A percentile compares a stretch with the other conserved stretches of the same genome.
These are phyloP conservation scores for Bubo blakistoni DNA, from an alignment of 2,113 vertebrate genomes.

Conservation along the genomic window DNA sequence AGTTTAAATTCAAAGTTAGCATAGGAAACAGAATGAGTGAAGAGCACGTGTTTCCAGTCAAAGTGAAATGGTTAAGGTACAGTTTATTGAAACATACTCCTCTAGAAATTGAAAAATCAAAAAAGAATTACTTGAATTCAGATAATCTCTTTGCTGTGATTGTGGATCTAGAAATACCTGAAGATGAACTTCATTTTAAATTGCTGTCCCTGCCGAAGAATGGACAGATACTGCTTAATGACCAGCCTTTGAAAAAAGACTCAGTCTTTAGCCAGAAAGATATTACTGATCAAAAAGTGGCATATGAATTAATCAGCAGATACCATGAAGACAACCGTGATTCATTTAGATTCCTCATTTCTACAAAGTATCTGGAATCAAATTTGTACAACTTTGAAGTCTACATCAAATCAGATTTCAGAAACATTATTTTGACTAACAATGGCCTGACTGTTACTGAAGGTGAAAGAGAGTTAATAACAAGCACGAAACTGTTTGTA, in stretches of 20 bases:
- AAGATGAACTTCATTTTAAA: constrained; percentile 79
- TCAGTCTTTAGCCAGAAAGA: constrained; percentile 85
- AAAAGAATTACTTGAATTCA: constrained; percentile 74
- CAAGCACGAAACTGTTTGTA: constrained; percentile 78
- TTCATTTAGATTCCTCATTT: constrained; percentile 81
- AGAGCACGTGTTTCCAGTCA: constrained; percentile 78
- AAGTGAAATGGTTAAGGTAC: constrained; percentile 81
- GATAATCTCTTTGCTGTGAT: constrained; percentile 75
- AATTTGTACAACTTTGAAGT: constrained; percentile 79
- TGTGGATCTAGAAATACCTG: constrained; percentile 66
- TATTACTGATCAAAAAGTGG: constrained; percentile 74
- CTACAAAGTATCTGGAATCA: constrained; percentile 82
- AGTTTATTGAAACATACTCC: constrained; percentile 74
- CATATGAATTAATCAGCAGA: constrained; percentile 77
- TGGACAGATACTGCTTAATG: constrained; percentile 80
- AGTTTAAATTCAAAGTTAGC: constrained; percentile 84
- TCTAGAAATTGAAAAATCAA: constrained; percentile 78
- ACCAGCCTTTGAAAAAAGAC: constrained; percentile 73
- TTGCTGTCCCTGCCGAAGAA: constrained; percentile 79
- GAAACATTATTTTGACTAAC: constrained; percentile 80
- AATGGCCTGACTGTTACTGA: constrained; percentile 80
- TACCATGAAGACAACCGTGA: constrained; percentile 76
- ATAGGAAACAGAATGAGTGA: constrained; percentile 74
- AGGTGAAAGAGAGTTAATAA: constrained; percentile 87
- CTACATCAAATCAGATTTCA: constrained; percentile 80